Conservation (phyloP, 2,797 vertebrate species). For the Erethizon dorsatum region DNA sequence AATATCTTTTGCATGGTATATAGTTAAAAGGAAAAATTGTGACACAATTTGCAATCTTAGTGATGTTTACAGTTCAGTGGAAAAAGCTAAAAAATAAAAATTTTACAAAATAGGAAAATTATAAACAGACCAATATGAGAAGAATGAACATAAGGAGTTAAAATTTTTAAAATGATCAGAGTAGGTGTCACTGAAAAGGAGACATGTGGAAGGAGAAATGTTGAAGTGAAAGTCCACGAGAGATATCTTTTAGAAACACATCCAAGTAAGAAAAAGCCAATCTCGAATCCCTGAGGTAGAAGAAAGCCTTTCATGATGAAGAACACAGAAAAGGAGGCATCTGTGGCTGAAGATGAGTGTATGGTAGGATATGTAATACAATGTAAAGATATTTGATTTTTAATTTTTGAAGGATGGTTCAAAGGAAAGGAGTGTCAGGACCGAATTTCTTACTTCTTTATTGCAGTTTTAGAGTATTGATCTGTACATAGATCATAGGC, state of each 20-base stretch:
- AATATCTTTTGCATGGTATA: background rate
- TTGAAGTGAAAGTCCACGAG: background rate
- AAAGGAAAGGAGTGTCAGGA: background rate
- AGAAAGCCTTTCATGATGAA: background rate
- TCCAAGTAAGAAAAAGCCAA: background rate
- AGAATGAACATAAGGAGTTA: fast-evolving
- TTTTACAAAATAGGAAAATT: background rate
- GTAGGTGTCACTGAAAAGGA: background rate
- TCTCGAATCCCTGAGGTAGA: background rate
- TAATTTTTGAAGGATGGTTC: background rate
- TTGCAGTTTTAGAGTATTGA: background rate
- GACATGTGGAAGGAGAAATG: background rate
- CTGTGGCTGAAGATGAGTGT: background rate
- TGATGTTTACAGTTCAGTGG: background rate
- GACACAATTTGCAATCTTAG: background rate
- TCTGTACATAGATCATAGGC: background rate
- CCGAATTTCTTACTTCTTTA: background rate
- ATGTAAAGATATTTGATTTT: background rate
- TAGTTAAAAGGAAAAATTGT: background rate
- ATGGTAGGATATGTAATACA: fast-evolving
- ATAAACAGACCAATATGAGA: background rate
- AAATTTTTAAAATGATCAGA: background rate
- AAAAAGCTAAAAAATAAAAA: background rate
- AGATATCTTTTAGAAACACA: background rate
- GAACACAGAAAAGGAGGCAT: background rate